Base-by-base conservation (phyloP, 2,888 invertebrate genomes). In the Drosophila emarginata region DNA sequence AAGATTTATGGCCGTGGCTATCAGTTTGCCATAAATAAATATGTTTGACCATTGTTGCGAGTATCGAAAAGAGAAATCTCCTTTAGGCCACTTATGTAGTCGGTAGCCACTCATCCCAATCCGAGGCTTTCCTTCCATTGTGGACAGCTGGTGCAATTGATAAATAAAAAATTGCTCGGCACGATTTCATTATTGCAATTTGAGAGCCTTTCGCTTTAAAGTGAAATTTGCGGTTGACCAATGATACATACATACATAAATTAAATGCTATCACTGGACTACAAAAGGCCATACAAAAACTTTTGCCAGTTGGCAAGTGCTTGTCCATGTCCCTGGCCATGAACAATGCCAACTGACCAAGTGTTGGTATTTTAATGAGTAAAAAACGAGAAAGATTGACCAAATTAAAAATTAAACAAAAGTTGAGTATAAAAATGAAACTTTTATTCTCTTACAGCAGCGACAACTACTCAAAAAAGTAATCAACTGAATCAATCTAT, bases 1-100 rank as follows among this genome's bases (percentile, higher is more conserved):
- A 21, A 45, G 79, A 82, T 82, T 82, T 82, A 82, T 82, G 77
- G 60, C 11, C 67, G n/a, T 52, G 65, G 81, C 75, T 80, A 82
- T 82, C 79, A 63, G 69, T 74, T 60, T 51, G 84, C 71, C 66
- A 81, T 87, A 81, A 81, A 81, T 81, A 83, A 78, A 87, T 45
- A 45, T 73, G 67, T 66, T 54, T 18, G 12, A 54, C 54, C 45
- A 45, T 18, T 32, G 18, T 32, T 15, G 32, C 40, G 23, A 57
- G 65, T 84, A 82, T 82, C 82, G 45, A 61, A 77, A 67, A 72
- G 70, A 74, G 77, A 85, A 87, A 82, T 82, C 82, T 82, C 70
- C 85, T 81, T 84, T 72, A 65, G 71, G 69, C 53, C 59, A 53
- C 72, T 68, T 75, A 75, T 80, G 72, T 69, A 77, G 45, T n/a